These are phyloP conservation scores for Anolis carolinensis DNA, from an alignment of 2,113 vertebrate species.

Conservation along the genomic window DNA sequence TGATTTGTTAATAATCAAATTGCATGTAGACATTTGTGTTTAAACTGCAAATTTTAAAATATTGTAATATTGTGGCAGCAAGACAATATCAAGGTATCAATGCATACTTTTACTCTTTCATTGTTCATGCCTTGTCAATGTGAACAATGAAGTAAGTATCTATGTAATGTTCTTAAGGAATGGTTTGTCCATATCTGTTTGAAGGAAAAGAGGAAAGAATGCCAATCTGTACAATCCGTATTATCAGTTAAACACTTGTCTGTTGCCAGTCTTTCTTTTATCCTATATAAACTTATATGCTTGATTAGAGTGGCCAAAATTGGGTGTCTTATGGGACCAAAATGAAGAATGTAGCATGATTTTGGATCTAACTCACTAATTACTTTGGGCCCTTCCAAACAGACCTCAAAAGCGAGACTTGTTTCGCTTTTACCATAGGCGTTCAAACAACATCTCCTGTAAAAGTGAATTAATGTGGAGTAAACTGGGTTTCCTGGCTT, in stretches of 20 bases:
- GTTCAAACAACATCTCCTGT: too few species aligned
- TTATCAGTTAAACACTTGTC: background rate
- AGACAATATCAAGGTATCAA: background rate
- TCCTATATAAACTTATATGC: too few species aligned
- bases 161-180: background rate
- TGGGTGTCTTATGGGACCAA: too few species aligned
- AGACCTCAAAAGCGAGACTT: too few species aligned
- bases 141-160: background rate
- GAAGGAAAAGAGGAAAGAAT: background rate
- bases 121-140: background rate
- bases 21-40: background rate
- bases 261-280: too few species aligned
- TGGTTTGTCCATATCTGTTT: background rate
- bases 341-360: too few species aligned
- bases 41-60: constrained; percentile 5
- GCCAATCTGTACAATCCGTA: background rate
- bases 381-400: too few species aligned
- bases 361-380: too few species aligned
- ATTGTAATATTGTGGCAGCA: background rate
- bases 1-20: constrained; percentile 5
- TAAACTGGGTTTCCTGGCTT: too few species aligned
- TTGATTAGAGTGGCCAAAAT: too few species aligned
- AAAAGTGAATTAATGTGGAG: too few species aligned
- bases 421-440: too few species aligned
- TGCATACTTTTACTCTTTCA: background rate